Evolutionary conservation across 1,140 invertebrate species (phyloP).

Genomic region (Alviniconcha marisindica): DNA sequence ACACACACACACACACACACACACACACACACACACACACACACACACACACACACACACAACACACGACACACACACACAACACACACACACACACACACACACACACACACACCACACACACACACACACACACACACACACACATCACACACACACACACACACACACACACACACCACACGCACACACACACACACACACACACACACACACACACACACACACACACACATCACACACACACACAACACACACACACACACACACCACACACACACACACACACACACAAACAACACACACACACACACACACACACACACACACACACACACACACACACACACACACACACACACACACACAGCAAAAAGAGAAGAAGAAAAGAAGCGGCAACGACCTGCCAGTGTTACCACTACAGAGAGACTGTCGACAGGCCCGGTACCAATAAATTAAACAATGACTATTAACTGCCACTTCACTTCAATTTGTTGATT

Average conservation of each 20-base stretch:
- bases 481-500: no score
- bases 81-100: slow-evolving; percentile 49
- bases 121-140: slow-evolving; percentile 41
- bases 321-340: slow-evolving; percentile 49
- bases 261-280: slow-evolving; percentile 46
- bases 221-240: slow-evolving; percentile 46
- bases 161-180: slow-evolving; percentile 49
- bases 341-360: slow-evolving; percentile 46
- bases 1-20: not conserved
- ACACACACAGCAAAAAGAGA: slow-evolving; percentile 44
- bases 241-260: slow-evolving; percentile 46
- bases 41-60: no score
- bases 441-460: no score
- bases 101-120: slow-evolving; percentile 45
- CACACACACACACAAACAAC: slow-evolving; percentile 29
- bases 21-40: not conserved
- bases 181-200: slow-evolving; percentile 45
- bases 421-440: no score
- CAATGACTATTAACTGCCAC: no score
- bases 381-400: no score
- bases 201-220: slow-evolving; percentile 45
- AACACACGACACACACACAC: slow-evolving; percentile 37
- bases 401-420: no score
- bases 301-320: slow-evolving; percentile 45
- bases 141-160: slow-evolving; percentile 38